Evolutionary conservation across 2,113 vertebrate species (phyloP).

Genomic region (Chrysochloris asiatica): DNA sequence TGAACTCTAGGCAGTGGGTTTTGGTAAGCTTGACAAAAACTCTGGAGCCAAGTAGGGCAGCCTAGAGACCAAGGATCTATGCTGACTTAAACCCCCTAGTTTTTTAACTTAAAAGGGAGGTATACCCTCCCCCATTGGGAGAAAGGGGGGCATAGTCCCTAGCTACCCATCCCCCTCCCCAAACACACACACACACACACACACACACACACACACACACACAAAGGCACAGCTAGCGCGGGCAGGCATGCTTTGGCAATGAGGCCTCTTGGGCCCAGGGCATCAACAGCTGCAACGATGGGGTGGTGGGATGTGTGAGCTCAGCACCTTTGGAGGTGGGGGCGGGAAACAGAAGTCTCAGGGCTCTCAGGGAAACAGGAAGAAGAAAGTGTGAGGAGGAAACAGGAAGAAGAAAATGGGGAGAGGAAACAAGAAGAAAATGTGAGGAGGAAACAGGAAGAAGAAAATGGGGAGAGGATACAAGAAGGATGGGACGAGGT

Average conservation of each 20-base stretch:
- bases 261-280: neutral
- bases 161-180: neutral
- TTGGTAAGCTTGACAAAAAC: slow-evolving; percentile 29
- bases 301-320: slow-evolving; percentile 13
- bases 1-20: neutral
- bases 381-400: neutral
- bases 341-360: neutral
- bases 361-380: neutral
- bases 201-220: neutral
- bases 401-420: neutral
- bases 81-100: neutral
- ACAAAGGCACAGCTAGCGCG: slow-evolving; percentile 72
- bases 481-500: neutral
- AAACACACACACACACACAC: neutral
- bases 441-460: neutral
- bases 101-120: neutral
- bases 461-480: neutral
- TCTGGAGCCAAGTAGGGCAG: neutral
- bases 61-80: neutral
- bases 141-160: neutral
- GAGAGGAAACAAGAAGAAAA: neutral
- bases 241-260: slow-evolving; percentile 78
- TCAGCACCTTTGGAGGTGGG: slow-evolving; percentile 71
- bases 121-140: neutral
- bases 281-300: neutral